Evolutionary conservation across 1,140 invertebrate genomes (phyloP).

Genomic region (Catajapyx aquilonaris): DNA sequence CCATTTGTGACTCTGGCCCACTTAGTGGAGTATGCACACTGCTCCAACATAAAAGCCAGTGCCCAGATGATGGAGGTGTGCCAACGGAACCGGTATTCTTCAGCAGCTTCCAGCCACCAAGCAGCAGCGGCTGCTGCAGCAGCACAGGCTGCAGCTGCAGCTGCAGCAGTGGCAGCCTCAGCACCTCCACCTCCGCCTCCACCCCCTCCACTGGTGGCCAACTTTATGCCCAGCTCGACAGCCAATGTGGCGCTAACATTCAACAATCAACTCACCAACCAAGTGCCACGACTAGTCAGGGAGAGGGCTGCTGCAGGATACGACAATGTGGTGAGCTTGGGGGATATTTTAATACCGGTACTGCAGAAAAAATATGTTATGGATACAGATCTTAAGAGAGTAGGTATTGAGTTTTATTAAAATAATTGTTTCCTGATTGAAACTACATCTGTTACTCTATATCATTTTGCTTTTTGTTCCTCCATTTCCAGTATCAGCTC

Average conservation of each 20-base stretch:
- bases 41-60: slow-evolving; percentile 84
- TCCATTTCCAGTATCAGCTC: slow-evolving; percentile 54
- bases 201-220: slow-evolving; percentile 33
- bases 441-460: too few species aligned
- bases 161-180: slow-evolving; percentile 11
- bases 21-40: slow-evolving; percentile 88
- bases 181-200: too few species aligned
- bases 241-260: slow-evolving; percentile 73
- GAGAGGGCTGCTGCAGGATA: slow-evolving; percentile 39
- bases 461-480: too few species aligned
- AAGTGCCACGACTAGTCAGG: slow-evolving; percentile 41
- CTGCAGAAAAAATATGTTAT: too few species aligned
- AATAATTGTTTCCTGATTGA: too few species aligned
- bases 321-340: slow-evolving; percentile 42
- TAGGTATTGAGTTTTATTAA: too few species aligned
- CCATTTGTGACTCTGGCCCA: slow-evolving; percentile 83
- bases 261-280: slow-evolving; percentile 51
- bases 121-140: slow-evolving; percentile 7
- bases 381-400: too few species aligned
- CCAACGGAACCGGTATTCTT: slow-evolving; percentile 33
- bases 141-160: slow-evolving; percentile 8
- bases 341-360: too few species aligned
- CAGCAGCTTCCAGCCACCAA: slow-evolving; percentile 26
- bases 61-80: slow-evolving; percentile 93
- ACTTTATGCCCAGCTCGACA: slow-evolving; percentile 46